Percentiles rank a stretch among this genome's conserved stretches.
phyloP scores from a whole-genome alignment of 2,113 vertebrate species.

The Aramus guarauna region DNA sequence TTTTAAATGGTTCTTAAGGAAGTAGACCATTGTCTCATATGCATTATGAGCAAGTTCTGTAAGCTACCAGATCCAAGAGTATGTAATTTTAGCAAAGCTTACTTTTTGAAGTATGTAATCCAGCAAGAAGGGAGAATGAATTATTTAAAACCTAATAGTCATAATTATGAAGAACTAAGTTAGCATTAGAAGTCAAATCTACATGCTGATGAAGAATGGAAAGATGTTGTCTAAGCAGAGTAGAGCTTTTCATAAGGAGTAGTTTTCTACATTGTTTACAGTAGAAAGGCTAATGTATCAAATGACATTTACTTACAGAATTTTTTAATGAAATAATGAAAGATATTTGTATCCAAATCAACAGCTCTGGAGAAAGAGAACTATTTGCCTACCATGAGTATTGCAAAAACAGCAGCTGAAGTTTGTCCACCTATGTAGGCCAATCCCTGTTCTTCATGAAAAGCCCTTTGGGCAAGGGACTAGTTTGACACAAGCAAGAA shows the following conservation, averaged over 20 bases:
- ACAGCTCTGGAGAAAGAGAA: neutral
- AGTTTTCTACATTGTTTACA: neutral
- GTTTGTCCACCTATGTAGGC: neutral
- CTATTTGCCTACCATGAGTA: neutral
- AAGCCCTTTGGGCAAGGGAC: neutral
- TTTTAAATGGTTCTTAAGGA: neutral
- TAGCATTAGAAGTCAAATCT: slow-evolving; percentile 41
- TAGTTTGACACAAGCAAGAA: neutral
- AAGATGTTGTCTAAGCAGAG: neutral
- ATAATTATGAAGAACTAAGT: slow-evolving; percentile 47
- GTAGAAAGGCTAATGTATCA: neutral
- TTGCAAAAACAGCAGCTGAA: neutral
- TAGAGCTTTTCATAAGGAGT: neutral
- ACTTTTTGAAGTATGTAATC: slow-evolving; percentile 53
- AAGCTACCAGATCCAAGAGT: slow-evolving; percentile 24
- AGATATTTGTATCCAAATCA: neutral
- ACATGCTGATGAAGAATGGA: slow-evolving; percentile 1
- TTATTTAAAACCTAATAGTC: slow-evolving; percentile 58
- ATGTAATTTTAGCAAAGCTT: slow-evolving; percentile 48
- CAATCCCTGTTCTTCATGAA: neutral
- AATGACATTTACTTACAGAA: neutral
- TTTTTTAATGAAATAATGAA: neutral
- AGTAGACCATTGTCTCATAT: neutral
- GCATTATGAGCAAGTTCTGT: slow-evolving; percentile 30
- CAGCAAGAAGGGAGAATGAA: neutral